phyloP scores from a whole-genome alignment of 2,888 invertebrate species.

The Bombyx huttoni region DNA sequence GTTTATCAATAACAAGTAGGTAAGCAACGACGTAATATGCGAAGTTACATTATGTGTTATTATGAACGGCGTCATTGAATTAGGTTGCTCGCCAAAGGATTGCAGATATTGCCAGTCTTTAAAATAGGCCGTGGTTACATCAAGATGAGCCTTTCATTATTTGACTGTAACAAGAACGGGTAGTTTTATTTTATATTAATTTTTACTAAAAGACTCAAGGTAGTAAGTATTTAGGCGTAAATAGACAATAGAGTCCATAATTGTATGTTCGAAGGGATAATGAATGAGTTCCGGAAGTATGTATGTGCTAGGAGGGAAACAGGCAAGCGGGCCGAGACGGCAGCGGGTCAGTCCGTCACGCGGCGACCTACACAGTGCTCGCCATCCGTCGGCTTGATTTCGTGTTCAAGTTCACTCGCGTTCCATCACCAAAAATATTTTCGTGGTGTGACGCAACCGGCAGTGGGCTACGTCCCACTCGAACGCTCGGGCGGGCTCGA shows the following conservation, averaged over 20 bases:
- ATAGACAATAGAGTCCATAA: neutral
- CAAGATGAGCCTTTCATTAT: neutral
- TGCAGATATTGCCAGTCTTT: neutral
- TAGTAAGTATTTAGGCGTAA: neutral
- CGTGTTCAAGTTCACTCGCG: conserved; percentile 70
- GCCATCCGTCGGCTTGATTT: conserved; percentile 63
- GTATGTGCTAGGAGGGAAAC: conserved; percentile 31
- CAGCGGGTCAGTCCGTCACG: conserved; percentile 61
- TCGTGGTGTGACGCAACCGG: conserved; percentile 68
- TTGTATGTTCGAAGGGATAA: neutral
- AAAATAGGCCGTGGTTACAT: neutral
- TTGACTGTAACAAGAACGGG: neutral
- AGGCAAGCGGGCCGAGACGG: conserved; percentile 37
- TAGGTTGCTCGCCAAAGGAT: neutral
- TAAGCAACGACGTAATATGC: conserved; percentile 24
- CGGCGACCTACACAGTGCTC: conserved; percentile 54
- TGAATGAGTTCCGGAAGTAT: conserved; percentile 31
- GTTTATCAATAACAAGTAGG: conserved; percentile 55
- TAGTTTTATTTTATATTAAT: neutral
- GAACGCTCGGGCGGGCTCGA: conserved; percentile 39
- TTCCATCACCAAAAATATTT: conserved; percentile 73
- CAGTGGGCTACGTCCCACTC: conserved; percentile 51
- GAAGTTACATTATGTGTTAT: conserved; percentile 20
- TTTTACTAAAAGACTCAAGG: neutral
- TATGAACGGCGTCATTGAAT: conserved; percentile 6